Conservation (phyloP, 2,113 vertebrate genomes). For the Heterocephalus glaber region DNA sequence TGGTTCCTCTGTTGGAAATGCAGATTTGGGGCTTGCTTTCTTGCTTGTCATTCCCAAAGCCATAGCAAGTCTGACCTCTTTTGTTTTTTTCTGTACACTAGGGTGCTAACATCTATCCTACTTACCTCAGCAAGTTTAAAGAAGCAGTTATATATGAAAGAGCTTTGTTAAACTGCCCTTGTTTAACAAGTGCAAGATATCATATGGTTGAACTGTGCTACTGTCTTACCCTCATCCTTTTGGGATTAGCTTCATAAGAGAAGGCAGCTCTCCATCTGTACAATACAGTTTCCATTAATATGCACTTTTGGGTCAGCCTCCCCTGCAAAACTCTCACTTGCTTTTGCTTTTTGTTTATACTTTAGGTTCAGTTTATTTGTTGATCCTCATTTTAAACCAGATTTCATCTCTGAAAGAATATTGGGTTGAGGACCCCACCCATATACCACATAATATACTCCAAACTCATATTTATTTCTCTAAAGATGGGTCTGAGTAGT, state of each 20-base stretch:
- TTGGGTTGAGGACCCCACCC: background rate
- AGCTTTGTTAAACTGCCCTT: background rate
- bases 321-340: background rate
- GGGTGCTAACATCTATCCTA: background rate
- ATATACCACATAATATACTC: background rate
- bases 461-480: background rate
- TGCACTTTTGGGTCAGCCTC: background rate
- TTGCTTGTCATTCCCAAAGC: background rate
- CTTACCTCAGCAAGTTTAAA: background rate
- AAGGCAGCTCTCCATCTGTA: background rate
- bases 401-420: slow-evolving; percentile 27
- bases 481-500: background rate
- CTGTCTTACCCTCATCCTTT: background rate
- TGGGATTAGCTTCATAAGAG: background rate
- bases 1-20: background rate
- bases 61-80: background rate
- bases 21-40: background rate
- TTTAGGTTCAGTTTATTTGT: slow-evolving; percentile 19
- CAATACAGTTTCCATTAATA: background rate
- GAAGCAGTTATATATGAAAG: background rate
- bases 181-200: background rate
- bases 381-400: slow-evolving; percentile 14
- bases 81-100: background rate
- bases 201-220: background rate
- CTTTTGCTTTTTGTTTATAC: slow-evolving; percentile 34